phyloP scores from a whole-genome alignment of 2,888 invertebrate species.

The Pristionchus maxplancki region DNA sequence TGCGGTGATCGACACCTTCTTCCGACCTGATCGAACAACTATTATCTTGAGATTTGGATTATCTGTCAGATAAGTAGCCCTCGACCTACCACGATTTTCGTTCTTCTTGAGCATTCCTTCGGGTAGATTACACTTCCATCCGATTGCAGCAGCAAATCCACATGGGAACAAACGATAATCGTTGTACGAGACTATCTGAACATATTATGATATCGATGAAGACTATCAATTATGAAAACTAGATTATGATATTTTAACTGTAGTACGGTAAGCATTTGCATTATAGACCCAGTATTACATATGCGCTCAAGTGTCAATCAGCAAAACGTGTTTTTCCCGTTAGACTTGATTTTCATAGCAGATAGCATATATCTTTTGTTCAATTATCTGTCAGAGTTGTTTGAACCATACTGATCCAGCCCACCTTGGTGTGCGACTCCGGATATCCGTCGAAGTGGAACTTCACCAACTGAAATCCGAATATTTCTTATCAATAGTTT shows the following conservation, averaged over 20 bases:
- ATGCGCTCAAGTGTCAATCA: too few species aligned
- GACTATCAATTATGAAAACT: not conserved
- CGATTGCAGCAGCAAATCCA: conserved; percentile 13
- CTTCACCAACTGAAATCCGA: not conserved
- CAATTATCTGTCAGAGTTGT: too few species aligned
- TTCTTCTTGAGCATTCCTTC: not conserved
- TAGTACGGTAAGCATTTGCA: too few species aligned
- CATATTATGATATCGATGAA: too few species aligned
- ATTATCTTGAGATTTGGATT: too few species aligned
- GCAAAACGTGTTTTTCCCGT: too few species aligned
- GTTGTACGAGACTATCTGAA: conserved; percentile 7
- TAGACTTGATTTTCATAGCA: too few species aligned
- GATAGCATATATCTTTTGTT: too few species aligned
- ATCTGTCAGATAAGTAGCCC: too few species aligned
- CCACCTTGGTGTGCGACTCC: conserved; percentile 3
- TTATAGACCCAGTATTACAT: too few species aligned
- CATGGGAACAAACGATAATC: conserved; percentile 37
- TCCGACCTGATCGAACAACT: not conserved
- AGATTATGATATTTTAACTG: too few species aligned
- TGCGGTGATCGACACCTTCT: not conserved
- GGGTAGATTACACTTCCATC: conserved; percentile 30
- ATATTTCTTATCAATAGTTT: not conserved
- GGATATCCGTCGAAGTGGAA: conserved; percentile 36
- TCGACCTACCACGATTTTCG: conserved; percentile 24
- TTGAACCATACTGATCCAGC: too few species aligned